These are phyloP conservation scores for Laupala kohalensis DNA, from an alignment of 1,140 invertebrate genomes.

Conservation along the genomic window DNA sequence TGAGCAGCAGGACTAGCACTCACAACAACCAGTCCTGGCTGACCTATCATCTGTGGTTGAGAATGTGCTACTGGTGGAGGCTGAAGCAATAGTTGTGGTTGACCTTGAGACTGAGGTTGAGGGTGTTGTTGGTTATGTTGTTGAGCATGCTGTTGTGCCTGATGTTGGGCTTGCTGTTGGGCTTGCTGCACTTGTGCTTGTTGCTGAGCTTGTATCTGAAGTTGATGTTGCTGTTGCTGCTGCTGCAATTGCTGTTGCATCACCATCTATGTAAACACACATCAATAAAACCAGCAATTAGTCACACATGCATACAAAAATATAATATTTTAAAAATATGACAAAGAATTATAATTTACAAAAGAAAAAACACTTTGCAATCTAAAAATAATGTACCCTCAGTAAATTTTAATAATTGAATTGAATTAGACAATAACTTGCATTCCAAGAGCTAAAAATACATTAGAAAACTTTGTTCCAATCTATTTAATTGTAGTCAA, in stretches of 20 bases:
- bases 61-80: not conserved
- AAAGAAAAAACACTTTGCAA: too few species aligned
- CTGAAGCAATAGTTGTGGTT: not conserved
- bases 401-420: too few species aligned
- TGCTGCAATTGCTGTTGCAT: slow-evolving; percentile 7
- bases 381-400: too few species aligned
- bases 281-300: not conserved
- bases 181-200: not conserved
- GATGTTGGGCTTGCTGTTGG: not conserved
- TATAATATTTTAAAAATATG: too few species aligned
- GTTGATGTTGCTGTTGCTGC: slow-evolving; percentile 7
- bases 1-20: slow-evolving; percentile 5
- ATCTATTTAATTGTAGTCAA: too few species aligned
- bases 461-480: too few species aligned
- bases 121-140: not conserved
- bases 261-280: slow-evolving; percentile 1
- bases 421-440: too few species aligned
- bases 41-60: not conserved
- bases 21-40: slow-evolving; percentile 9
- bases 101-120: not conserved
- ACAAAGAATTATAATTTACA: too few species aligned
- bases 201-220: not conserved
- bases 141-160: not conserved
- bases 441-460: too few species aligned
- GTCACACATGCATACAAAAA: too few species aligned